These are phyloP conservation scores for Zaprionus taronus DNA, from an alignment of 1,140 invertebrate genomes.

Conservation along the genomic window DNA sequence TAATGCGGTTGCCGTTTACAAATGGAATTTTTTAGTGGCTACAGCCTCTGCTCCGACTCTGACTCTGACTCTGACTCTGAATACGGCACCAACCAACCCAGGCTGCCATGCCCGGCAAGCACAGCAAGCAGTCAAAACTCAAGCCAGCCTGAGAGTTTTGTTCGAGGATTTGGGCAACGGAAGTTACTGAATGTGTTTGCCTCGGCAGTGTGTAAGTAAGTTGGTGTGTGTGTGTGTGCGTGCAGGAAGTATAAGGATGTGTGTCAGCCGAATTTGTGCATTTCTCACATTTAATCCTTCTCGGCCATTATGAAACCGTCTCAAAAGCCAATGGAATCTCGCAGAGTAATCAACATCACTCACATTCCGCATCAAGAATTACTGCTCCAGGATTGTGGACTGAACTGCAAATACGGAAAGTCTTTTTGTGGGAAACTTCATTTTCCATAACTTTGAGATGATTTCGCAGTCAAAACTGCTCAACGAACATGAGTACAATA, in stretches of 20 bases:
- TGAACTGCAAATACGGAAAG: background rate
- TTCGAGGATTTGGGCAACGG: conserved; percentile 70
- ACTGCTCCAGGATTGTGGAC: background rate
- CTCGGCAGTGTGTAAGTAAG: background rate
- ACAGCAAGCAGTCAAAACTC: conserved; percentile 46
- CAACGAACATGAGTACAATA: too few relatives aligned
- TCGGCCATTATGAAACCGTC: conserved; percentile 10
- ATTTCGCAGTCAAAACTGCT: background rate
- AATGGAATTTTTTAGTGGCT: conserved; percentile 81
- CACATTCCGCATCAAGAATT: conserved; percentile 21
- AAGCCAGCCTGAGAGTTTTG: conserved; percentile 13
- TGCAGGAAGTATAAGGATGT: conserved; percentile 45
- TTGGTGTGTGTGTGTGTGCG: conserved; percentile 24
- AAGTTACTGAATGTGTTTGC: conserved; percentile 56
- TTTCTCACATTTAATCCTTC: conserved; percentile 69
- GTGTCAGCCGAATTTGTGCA: conserved; percentile 60
- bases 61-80: background rate
- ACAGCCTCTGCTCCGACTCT: background rate
- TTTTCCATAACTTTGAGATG: background rate
- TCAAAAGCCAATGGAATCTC: conserved; percentile 34
- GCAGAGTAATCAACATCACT: conserved; percentile 44
- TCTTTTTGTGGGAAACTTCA: background rate
- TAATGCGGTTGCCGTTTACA: conserved; percentile 79
- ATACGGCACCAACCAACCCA: background rate
- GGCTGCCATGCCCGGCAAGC: conserved; percentile 13